Percentiles rank a stretch among this genome's conserved stretches.
Evolutionary conservation across 2,113 vertebrate species (phyloP).

Genomic region (Etheostoma spectabile): DNA sequence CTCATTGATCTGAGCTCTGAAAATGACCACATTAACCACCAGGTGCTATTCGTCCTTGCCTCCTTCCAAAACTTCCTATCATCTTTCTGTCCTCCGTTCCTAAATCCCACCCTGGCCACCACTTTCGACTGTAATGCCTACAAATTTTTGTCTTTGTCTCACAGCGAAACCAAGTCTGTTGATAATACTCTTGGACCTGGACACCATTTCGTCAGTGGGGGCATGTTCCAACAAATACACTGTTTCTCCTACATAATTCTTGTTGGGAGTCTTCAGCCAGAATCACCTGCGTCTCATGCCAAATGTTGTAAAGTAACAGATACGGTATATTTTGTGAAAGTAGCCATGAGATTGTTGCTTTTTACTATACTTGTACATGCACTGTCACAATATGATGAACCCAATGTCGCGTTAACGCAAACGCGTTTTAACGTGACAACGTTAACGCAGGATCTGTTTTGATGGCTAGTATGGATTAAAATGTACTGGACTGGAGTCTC

Average conservation of each 20-base stretch:
- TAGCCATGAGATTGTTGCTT: not conserved
- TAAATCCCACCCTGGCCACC: constrained; percentile 40
- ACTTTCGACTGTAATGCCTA: constrained; percentile 21
- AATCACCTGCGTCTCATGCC: not conserved
- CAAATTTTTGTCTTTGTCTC: constrained; percentile 33
- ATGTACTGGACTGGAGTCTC: too few species aligned
- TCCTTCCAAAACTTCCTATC: constrained; percentile 22
- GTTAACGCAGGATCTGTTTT: too few species aligned
- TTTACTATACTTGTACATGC: not conserved
- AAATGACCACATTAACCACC: not conserved
- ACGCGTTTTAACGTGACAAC: too few species aligned
- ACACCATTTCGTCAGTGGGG: constrained; percentile 3
- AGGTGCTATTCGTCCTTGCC: not conserved
- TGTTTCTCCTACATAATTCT: not conserved
- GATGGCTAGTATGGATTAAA: too few species aligned
- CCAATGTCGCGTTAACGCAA: too few species aligned
- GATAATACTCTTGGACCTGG: constrained; percentile 6
- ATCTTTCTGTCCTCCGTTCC: constrained; percentile 28
- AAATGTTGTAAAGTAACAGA: not conserved
- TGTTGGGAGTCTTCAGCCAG: not conserved
- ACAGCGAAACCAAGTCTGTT: constrained; percentile 35
- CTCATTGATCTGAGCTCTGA: not conserved
- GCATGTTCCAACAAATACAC: not conserved
- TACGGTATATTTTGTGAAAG: not conserved
- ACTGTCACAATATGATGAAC: not conserved